phyloP scores from a whole-genome alignment of 2,113 vertebrate species.

The Microtus montanus region DNA sequence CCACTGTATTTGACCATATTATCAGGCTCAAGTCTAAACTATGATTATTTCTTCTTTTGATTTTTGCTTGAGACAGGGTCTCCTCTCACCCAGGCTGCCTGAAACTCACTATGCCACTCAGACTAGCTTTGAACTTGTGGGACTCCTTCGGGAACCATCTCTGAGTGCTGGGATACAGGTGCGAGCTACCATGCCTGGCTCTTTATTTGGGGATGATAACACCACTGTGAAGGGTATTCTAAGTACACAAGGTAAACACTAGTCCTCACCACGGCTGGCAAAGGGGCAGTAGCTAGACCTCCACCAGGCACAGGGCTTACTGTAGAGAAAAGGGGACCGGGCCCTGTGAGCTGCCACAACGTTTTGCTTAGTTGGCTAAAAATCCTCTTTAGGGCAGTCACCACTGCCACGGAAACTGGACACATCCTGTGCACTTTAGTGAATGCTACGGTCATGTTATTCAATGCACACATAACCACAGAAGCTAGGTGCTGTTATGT shows the following conservation, averaged over 20 bases:
- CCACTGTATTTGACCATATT: background rate
- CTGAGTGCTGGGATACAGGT: background rate
- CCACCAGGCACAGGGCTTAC: accelerated
- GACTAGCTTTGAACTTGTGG: background rate
- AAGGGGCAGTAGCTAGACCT: accelerated
- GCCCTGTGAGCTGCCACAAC: background rate
- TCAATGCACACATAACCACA: background rate
- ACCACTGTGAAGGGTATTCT: background rate
- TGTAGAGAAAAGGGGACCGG: background rate
- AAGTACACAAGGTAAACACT: background rate
- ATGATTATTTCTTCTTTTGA: background rate
- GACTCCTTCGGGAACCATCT: background rate
- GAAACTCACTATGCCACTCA: background rate
- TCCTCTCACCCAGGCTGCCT: background rate
- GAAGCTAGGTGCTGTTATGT: background rate
- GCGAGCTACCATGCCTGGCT: background rate
- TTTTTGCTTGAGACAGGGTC: background rate
- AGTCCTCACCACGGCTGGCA: background rate
- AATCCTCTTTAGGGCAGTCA: background rate
- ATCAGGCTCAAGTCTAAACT: background rate
- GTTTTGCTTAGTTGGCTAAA: background rate
- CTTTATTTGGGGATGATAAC: background rate
- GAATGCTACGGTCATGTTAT: accelerated
- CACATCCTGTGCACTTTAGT: accelerated
- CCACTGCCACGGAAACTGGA: background rate